phyloP scores from a whole-genome alignment of 1,140 invertebrate species.

The Diachasma alloeum region DNA sequence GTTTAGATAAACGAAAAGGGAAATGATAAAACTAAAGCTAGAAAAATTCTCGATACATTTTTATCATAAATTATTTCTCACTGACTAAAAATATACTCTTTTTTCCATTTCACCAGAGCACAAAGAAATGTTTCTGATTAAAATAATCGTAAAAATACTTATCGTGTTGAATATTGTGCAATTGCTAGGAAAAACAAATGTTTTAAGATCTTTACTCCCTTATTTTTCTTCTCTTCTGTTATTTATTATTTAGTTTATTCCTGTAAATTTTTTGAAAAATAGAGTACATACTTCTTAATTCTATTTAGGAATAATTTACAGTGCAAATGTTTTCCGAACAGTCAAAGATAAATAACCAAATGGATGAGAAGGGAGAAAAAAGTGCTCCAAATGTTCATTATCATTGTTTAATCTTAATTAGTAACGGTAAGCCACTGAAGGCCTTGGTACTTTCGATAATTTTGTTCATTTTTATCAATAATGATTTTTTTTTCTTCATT shows the following conservation, averaged over 20 bases:
- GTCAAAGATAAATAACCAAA: neutral
- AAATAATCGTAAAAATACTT: conserved; percentile 6
- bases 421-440: neutral
- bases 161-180: conserved; percentile 7
- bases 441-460: conserved; percentile 1
- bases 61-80: conserved; percentile 10
- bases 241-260: conserved; percentile 1
- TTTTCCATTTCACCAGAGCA: conserved; percentile 7
- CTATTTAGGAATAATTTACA: neutral
- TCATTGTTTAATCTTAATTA: conserved; percentile 5
- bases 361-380: neutral
- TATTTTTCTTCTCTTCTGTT: neutral
- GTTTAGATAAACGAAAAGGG: conserved; percentile 37
- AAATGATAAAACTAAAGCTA: conserved; percentile 16
- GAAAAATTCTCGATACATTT: conserved; percentile 25
- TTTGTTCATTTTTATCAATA: neutral
- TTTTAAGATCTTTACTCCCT: neutral
- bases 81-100: neutral
- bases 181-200: conserved; percentile 8
- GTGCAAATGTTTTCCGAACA: neutral
- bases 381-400: conserved; percentile 1
- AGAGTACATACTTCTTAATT: neutral
- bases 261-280: neutral
- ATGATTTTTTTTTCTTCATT: neutral
- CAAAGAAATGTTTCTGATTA: neutral